Base-by-base conservation (phyloP, 2,888 invertebrate species). In the Caenorhabditis sp. region DNA sequence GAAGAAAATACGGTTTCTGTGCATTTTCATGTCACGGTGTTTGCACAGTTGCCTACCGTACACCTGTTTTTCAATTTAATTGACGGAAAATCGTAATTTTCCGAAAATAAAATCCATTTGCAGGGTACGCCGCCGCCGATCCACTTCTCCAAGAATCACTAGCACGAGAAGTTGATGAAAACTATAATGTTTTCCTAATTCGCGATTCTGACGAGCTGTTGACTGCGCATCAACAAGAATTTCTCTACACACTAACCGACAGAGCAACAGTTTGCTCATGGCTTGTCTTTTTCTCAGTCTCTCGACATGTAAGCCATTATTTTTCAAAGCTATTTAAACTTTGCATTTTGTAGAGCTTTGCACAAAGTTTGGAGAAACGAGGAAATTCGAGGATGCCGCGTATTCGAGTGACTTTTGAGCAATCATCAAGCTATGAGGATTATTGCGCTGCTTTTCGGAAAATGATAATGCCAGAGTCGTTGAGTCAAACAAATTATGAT, bases 231-330 rank as follows among this genome's bases (percentile, higher is more conserved):
- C 74, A 69, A 31, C 69, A 74, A 24, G 67, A 74, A 62, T 69
- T 69, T 31, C 49, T 74, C 24, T 74, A 74, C 58, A 74, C 74
- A 17, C 64, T 74, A 66, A 61, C 63, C 43, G 74, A 74, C 37
- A 74, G 69, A 21, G 69, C 74, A 6, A 74, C 74, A 0, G 50
- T 55, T 37, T 58, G 27, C 37, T 66, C 74, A 1, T 74, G 74
- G 74, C 66, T 74, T 31, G 69, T 74, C 19, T 74, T 74, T 23
- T 74, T 74, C 31, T 74, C 74, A 1, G 55, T 74, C 14, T 58
- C 69, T 0, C 43, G 54, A 62, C 74, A 63, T 31, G 59, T 59
- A 59, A 23, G 59, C n/a, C n/a, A n/a, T n/a, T n/a, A n/a, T n/a
- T n/a, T n/a, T n/a, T n/a, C n/a, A n/a, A n/a, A n/a, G n/a, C n/a